Evolutionary conservation across 2,888 invertebrate genomes (phyloP), one percentile per base, ranked within the genome.

Genomic region (Acrobasis suavella): DNA sequence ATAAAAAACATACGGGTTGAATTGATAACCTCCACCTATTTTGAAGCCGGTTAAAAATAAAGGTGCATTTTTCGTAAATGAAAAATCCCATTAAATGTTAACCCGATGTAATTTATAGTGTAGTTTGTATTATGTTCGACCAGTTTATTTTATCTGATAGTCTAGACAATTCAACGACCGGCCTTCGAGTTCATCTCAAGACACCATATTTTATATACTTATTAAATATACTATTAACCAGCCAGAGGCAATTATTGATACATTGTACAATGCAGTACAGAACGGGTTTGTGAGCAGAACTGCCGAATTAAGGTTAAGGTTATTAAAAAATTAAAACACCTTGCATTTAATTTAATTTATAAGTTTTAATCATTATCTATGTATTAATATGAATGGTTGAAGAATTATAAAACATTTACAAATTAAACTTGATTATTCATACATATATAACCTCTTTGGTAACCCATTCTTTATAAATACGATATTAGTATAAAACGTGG

Each of bases 161-260:
- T 55, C 59, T 55, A 63, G 59, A 58, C 58, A 58, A 58, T 51
- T 56, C 63, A 70, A 72, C 63, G 71, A 74, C 69, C 73, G 74
- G 67, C 75, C 76, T 76, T 75, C 72, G 67, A 22, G 52, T 52
- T 14, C 52, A 37, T 37, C 62, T n/a, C 59, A 62, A 65, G 60
- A 61, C 38, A 22, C 50, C 50, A 50, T 16, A 56, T 49, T 58
- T 60, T 66, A 62, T 62, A 58, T 62, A 64, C 58, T 63, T 62
- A 52, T 42, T 50, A 39, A 54, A 60, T n/a, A n/a, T 9, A 56
- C 32, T 32, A 39, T 56, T 39, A 56, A 56, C 12, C 38, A 50
- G 50, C 62, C 17, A 50, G n/a, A 58, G 37, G 46, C 58, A 49
- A 64, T 64, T 62, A 62, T 62, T 64, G 64, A 32, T 63, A 42